Conservation (phyloP, 2,113 vertebrate species). For the Petaurus breviceps region DNA sequence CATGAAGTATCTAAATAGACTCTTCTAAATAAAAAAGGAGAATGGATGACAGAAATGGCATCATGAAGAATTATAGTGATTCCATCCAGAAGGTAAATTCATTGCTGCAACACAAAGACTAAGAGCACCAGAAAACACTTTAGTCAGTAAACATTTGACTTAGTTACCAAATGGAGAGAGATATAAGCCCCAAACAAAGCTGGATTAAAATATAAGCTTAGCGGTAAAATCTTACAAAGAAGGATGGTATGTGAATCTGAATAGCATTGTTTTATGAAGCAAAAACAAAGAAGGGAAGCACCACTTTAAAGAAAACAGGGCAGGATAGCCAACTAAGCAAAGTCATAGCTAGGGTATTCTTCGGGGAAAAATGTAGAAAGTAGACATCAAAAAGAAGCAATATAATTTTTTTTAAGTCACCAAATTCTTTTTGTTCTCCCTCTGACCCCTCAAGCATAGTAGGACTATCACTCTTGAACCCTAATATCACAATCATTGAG, state of each 20-base stretch:
- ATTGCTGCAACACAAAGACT: background rate
- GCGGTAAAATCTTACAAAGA: background rate
- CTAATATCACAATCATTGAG: background rate
- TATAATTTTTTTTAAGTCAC: no score
- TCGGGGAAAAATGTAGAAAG: background rate
- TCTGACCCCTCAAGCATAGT: background rate
- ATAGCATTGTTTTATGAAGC: background rate
- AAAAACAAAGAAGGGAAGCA: background rate
- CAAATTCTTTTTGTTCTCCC: background rate
- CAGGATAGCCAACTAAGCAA: background rate
- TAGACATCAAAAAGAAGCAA: background rate
- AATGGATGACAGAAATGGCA: background rate
- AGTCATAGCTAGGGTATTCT: background rate
- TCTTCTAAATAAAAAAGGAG: background rate
- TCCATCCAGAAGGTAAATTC: background rate
- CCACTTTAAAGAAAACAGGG: background rate
- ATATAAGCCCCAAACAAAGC: background rate
- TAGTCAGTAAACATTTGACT: background rate
- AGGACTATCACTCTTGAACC: background rate
- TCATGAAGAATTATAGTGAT: background rate
- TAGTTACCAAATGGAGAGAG: background rate
- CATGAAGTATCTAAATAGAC: background rate
- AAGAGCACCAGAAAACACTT: no score
- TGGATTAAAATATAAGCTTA: background rate
- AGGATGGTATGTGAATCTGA: background rate